Base-by-base conservation (phyloP, 2,888 invertebrate species). In the Falcaria lacertinaria region DNA sequence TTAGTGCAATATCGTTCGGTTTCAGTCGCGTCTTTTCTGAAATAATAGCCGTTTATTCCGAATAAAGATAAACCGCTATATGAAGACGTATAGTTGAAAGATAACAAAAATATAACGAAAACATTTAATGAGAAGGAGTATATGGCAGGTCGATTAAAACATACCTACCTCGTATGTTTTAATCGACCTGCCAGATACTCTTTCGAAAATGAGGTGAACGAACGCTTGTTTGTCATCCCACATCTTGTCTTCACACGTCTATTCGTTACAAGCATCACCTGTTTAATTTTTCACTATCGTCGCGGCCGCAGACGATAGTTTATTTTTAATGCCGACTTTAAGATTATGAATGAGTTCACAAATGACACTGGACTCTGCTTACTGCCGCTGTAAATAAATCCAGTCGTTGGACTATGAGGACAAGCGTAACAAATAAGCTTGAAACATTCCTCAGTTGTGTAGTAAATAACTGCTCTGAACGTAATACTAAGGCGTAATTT, bases 281-380 rank as follows among this genome's bases (percentile, higher is more conserved):
- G 82, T 77, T 80, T 79, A 63, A 81, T 79, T 80, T 82, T 79
- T 80, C 77, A 79, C 76, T 78, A 79, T 74, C 64, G 72, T 64
- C 49, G 70, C 60, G 62, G 66, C 69, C 69, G 65, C 64, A 63
- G 62, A 63, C 64, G 57, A 61, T 65, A 42, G 68, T 70, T 28
- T 82, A 81, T 84, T 81, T 83, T 76, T 71, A 73, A 74, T 75
- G 61, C 54, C 53, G 56, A 60, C 65, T 64, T 57, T 61, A 69
- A 61, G 63, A 74, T 74, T 80, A 78, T 86, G 84, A 86, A 86
- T 84, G 84, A 75, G 66, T 54, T 48, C 53, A 58, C 64, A 60
- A 61, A 64, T 66, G 74, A 61, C 64, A 72, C 66, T 60, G 52
- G 57, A 66, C 59, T 63, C 50, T 48, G 52, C 60, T 60, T 62